These are phyloP conservation scores for Orthosia cruda DNA, from an alignment of 2,888 invertebrate species.

Conservation along the genomic window DNA sequence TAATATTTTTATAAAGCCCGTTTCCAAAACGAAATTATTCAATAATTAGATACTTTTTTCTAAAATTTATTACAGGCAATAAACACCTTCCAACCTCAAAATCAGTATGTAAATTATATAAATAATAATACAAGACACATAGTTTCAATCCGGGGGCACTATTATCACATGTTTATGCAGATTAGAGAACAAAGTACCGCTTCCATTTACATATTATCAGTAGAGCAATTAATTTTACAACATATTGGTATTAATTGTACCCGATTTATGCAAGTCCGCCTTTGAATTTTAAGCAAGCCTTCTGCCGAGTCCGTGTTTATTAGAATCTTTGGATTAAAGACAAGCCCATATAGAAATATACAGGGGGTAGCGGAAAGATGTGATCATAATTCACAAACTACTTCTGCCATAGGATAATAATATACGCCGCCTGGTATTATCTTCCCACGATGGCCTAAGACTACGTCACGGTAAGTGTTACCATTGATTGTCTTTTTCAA, in stretches of 20 bases:
- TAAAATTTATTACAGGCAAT: slow-evolving; percentile 4
- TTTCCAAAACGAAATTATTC: neutral
- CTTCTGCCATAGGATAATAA: too few relatives aligned
- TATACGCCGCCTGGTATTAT: too few relatives aligned
- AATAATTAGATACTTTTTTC: neutral
- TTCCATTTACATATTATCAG: slow-evolving; percentile 85
- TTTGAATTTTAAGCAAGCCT: slow-evolving; percentile 72
- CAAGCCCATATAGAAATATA: neutral
- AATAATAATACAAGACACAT: slow-evolving; percentile 37
- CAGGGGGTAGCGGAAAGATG: too few relatives aligned
- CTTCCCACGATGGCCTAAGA: too few relatives aligned
- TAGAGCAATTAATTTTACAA: slow-evolving; percentile 86
- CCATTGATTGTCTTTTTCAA: too few relatives aligned
- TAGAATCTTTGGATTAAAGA: slow-evolving; percentile 17
- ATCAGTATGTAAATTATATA: slow-evolving; percentile 10
- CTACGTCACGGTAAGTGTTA: too few relatives aligned
- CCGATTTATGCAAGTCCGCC: slow-evolving; percentile 70
- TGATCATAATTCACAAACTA: too few relatives aligned
- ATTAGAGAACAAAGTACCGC: slow-evolving; percentile 75
- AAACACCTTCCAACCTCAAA: slow-evolving; percentile 6
- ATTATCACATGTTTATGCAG: slow-evolving; percentile 66
- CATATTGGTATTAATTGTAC: slow-evolving; percentile 83
- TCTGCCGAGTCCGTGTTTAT: slow-evolving; percentile 37
- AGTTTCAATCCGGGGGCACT: slow-evolving; percentile 43
- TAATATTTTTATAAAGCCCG: neutral